These are phyloP conservation scores for Sebastes iracundus DNA, from an alignment of 2,797 vertebrate genomes.

Conservation along the genomic window DNA sequence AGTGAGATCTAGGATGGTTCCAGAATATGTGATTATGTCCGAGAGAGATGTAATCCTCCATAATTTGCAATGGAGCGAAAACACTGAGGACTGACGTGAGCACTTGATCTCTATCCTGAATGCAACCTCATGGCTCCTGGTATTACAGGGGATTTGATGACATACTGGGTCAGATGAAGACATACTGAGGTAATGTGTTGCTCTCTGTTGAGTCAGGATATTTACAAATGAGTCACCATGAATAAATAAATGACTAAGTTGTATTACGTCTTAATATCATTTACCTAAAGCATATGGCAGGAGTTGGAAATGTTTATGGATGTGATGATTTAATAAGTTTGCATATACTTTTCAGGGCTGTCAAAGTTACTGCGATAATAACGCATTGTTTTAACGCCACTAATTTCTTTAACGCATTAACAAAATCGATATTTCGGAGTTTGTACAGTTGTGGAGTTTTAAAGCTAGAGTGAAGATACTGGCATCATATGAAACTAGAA, in stretches of 20 bases:
- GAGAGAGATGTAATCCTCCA: slow-evolving; percentile 65
- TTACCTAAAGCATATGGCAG: neutral
- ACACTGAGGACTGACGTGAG: slow-evolving; percentile 33
- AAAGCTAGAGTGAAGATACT: too few relatives aligned
- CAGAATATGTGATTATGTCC: slow-evolving; percentile 64
- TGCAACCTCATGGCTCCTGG: slow-evolving; percentile 32
- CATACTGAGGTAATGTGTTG: neutral
- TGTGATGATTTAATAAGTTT: neutral
- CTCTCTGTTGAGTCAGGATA: slow-evolving; percentile 18
- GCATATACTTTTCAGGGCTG: neutral
- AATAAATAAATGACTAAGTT: neutral
- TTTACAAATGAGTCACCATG: neutral
- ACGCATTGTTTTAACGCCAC: too few relatives aligned
- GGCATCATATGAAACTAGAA: too few relatives aligned
- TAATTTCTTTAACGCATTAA: too few relatives aligned
- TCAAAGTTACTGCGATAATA: too few relatives aligned
- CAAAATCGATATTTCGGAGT: too few relatives aligned
- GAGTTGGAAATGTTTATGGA: neutral
- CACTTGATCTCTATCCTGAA: slow-evolving; percentile 53
- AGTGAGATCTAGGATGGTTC: slow-evolving; percentile 51
- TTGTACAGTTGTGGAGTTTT: too few relatives aligned
- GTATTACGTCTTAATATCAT: neutral
- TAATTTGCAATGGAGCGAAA: slow-evolving; percentile 54
- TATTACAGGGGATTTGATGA: slow-evolving; percentile 60
- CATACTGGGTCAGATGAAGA: slow-evolving; percentile 40